phyloP scores from a whole-genome alignment of 2,888 invertebrate genomes.

The Embidobia sp. region DNA sequence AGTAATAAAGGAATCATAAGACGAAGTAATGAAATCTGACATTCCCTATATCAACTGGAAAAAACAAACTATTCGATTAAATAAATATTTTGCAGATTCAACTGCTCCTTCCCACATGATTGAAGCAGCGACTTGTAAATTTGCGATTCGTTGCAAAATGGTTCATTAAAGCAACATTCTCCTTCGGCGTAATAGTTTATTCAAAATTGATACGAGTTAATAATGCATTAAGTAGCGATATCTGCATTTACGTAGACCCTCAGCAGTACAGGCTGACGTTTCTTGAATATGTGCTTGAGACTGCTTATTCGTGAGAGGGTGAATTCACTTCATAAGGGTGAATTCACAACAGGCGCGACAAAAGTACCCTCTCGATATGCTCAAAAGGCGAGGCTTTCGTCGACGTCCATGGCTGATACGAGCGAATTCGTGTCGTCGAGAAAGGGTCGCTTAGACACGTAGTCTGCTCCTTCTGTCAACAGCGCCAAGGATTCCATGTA shows the following conservation, averaged over 20 bases:
- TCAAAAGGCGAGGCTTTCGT: slow-evolving; percentile 50
- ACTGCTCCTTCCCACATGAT: too few relatives aligned
- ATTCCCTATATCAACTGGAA: too few relatives aligned
- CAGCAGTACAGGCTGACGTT: slow-evolving; percentile 36
- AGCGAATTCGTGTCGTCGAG: slow-evolving; percentile 56
- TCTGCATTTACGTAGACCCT: slow-evolving; percentile 52
- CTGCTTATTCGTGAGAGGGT: slow-evolving; percentile 63
- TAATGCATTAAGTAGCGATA: slow-evolving; percentile 61
- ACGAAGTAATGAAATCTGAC: too few relatives aligned
- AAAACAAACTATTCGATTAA: too few relatives aligned
- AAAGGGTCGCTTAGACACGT: slow-evolving; percentile 63
- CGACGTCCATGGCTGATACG: slow-evolving; percentile 53
- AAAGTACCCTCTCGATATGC: slow-evolving; percentile 63
- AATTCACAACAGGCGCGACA: slow-evolving; percentile 66
- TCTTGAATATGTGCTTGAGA: slow-evolving; percentile 63
- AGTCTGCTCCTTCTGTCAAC: slow-evolving; percentile 59
- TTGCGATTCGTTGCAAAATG: slow-evolving; percentile 16
- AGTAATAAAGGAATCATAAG: too few relatives aligned
- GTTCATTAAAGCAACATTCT: slow-evolving; percentile 31
- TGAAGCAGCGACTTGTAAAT: too few relatives aligned
- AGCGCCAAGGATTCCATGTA: slow-evolving; percentile 31
- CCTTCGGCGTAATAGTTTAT: slow-evolving; percentile 36
- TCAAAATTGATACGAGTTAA: slow-evolving; percentile 56
- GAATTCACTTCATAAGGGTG: slow-evolving; percentile 67
- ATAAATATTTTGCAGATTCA: too few relatives aligned